Conservation (phyloP, 2,888 invertebrate genomes). For the Trissolcus japonicus region DNA sequence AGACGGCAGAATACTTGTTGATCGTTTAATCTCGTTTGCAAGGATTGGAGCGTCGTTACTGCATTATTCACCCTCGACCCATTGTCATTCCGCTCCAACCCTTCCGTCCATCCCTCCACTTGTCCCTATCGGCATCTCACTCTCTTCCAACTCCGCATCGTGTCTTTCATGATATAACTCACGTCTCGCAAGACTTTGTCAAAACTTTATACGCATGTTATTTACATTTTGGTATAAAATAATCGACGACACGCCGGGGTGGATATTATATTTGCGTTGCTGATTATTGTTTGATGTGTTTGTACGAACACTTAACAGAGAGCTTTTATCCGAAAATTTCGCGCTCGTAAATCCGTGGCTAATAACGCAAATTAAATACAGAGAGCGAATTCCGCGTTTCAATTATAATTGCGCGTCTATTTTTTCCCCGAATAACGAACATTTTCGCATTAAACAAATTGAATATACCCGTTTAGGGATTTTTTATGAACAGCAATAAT, state of each 20-base stretch:
- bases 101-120: constrained; percentile 18
- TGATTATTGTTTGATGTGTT: constrained; percentile 42
- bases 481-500: constrained; percentile 7
- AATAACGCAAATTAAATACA: constrained; percentile 42
- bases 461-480: background rate
- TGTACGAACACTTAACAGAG: constrained; percentile 32
- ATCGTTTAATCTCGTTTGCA: constrained; percentile 59
- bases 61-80: constrained; percentile 58
- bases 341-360: constrained; percentile 3
- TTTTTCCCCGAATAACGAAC: constrained; percentile 22
- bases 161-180: constrained; percentile 1
- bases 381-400: constrained; percentile 46
- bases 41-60: constrained; percentile 55
- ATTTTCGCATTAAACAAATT: constrained; percentile 34
- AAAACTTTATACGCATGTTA: constrained; percentile 34
- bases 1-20: constrained; percentile 52
- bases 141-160: background rate
- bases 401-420: constrained; percentile 37
- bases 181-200: constrained; percentile 5
- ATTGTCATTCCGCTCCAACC: constrained; percentile 52
- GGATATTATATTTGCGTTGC: constrained; percentile 46
- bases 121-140: background rate
- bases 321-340: constrained; percentile 6
- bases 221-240: constrained; percentile 38
- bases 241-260: constrained; percentile 30